Evolutionary conservation across 2,797 vertebrate species (phyloP).

Genomic region (Schizopygopsis malacanthus): DNA sequence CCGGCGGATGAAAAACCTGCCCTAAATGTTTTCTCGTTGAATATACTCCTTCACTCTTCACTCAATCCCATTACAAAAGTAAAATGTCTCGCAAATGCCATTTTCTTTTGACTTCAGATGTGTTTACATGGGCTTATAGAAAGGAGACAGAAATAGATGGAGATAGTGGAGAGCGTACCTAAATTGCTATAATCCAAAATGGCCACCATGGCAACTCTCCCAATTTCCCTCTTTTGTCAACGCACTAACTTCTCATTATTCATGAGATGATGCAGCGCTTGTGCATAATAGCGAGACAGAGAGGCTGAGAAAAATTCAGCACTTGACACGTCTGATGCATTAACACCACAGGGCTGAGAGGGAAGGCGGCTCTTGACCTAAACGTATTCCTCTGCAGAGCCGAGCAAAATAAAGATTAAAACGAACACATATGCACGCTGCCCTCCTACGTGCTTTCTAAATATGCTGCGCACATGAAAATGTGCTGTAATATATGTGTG

Average conservation of each 20-base stretch:
- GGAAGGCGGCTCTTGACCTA: constrained; percentile 50
- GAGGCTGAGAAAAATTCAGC: constrained; percentile 33
- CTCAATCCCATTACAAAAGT: neutral
- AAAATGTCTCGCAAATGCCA: neutral
- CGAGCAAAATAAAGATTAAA: constrained; percentile 30
- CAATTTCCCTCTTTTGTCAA: neutral
- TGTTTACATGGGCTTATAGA: neutral
- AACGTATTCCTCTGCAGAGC: constrained; percentile 37
- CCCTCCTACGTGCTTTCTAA: constrained; percentile 32
- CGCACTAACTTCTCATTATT: constrained; percentile 28
- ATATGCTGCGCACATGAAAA: constrained; percentile 17
- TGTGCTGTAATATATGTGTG: constrained; percentile 42
- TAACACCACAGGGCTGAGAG: constrained; percentile 45
- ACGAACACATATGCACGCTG: constrained; percentile 12
- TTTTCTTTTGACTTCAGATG: neutral
- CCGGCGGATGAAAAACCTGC: neutral
- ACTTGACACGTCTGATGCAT: constrained; percentile 51
- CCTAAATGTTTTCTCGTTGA: neutral
- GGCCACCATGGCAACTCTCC: neutral
- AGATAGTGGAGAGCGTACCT: neutral
- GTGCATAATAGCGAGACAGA: constrained; percentile 26
- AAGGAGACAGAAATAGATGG: neutral
- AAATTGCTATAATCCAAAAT: constrained; percentile 15
- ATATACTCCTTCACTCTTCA: neutral
- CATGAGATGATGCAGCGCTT: constrained; percentile 4